Percentiles rank a stretch among this genome's conserved stretches.
phyloP scores from a whole-genome alignment of 1,140 invertebrate species.

The Coelopa frigida region DNA sequence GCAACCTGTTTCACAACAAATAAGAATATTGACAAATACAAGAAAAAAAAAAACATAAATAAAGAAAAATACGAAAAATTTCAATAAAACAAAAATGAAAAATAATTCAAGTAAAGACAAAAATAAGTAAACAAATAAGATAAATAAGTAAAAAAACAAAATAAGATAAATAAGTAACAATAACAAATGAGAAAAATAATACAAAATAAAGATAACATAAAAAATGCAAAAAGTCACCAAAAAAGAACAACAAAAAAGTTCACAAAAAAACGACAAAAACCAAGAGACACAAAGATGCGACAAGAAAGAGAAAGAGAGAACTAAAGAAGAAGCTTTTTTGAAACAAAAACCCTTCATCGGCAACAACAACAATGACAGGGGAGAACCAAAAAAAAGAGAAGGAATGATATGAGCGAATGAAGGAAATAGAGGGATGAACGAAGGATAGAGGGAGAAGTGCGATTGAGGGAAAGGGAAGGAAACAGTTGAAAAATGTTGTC shows the following conservation, averaged over 20 bases:
- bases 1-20: too few species aligned
- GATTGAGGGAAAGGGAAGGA: background rate
- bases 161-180: background rate
- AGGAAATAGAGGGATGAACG: background rate
- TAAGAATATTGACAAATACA: too few species aligned
- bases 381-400: background rate
- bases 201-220: background rate
- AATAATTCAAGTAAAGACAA: background rate
- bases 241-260: background rate
- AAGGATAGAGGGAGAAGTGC: background rate
- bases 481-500: background rate
- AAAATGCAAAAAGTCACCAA: background rate
- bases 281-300: background rate
- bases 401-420: background rate
- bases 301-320: background rate
- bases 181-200: background rate
- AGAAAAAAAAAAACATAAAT: background rate
- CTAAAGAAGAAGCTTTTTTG: background rate
- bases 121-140: background rate
- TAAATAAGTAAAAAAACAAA: background rate
- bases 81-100: background rate
- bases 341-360: too few species aligned
- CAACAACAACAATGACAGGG: too few species aligned
- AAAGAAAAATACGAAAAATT: background rate
- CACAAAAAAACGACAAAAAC: background rate